Conservation (phyloP, 2,113 vertebrate genomes). For the Pygoscelis antarcticus region DNA sequence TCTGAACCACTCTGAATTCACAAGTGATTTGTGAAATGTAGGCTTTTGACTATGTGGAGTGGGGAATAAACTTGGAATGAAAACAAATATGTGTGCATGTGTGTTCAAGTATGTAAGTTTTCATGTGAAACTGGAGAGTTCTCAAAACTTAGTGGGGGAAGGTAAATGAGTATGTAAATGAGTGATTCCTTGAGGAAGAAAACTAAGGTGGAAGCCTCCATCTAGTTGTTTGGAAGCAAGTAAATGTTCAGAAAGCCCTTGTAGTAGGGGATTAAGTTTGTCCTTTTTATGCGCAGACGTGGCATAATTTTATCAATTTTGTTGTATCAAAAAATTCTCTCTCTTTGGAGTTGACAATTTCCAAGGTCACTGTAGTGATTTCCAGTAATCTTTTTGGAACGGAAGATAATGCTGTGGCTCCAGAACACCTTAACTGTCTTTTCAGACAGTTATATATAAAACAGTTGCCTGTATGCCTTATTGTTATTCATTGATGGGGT, state of each 20-base stretch:
- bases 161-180: not conserved
- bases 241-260: not conserved
- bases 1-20: not conserved
- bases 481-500: not conserved
- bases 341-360: not conserved
- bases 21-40: not conserved
- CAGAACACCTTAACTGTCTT: not conserved
- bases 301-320: not conserved
- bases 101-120: not conserved
- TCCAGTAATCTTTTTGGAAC: not conserved
- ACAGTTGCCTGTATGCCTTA: not conserved
- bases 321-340: not conserved
- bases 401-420: no score
- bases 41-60: not conserved
- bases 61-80: not conserved
- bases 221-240: not conserved
- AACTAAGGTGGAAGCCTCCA: not conserved
- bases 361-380: not conserved
- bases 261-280: not conserved
- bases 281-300: not conserved
- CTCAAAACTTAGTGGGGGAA: not conserved
- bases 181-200: not conserved
- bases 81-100: not conserved
- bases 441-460: not conserved
- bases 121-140: not conserved